Percentiles rank a stretch among this genome's conserved stretches.
Conservation (phyloP, 1,140 invertebrate species). For the Hydropsyche tenuis region DNA sequence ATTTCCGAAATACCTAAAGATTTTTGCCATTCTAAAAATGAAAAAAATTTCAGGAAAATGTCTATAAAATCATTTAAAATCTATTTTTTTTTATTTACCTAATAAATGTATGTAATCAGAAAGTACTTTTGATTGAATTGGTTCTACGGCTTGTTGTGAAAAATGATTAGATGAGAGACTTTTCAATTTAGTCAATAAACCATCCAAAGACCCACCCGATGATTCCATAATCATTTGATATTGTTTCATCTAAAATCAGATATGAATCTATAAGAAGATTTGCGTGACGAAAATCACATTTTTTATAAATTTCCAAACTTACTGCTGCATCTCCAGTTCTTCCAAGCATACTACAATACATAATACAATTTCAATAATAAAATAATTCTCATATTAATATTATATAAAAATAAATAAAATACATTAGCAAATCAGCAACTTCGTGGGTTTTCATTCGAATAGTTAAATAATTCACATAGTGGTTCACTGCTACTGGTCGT, state of each 20-base stretch:
- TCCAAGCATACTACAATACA: constrained; percentile 63
- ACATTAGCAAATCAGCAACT: constrained; percentile 63
- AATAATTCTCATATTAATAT: constrained; percentile 28
- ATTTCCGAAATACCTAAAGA: constrained; percentile 53
- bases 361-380: constrained; percentile 45
- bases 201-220: constrained; percentile 55
- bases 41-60: constrained; percentile 47
- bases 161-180: constrained; percentile 60
- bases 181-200: constrained; percentile 54
- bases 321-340: constrained; percentile 64
- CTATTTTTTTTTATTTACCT: constrained; percentile 52
- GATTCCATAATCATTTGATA: constrained; percentile 59
- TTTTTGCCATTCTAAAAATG: constrained; percentile 60
- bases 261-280: constrained; percentile 26
- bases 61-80: background rate
- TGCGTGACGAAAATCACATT: constrained; percentile 31
- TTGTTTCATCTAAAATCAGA: constrained; percentile 62
- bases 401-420: constrained; percentile 32
- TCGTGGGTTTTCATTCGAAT: constrained; percentile 60
- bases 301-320: constrained; percentile 49
- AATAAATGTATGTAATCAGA: constrained; percentile 61
- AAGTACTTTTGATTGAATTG: constrained; percentile 57
- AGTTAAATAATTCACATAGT: constrained; percentile 65
- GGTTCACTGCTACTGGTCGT: constrained; percentile 62
- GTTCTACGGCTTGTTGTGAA: constrained; percentile 56